Conservation (phyloP, 2,888 invertebrate species). For the Platyscelio sp. region DNA sequence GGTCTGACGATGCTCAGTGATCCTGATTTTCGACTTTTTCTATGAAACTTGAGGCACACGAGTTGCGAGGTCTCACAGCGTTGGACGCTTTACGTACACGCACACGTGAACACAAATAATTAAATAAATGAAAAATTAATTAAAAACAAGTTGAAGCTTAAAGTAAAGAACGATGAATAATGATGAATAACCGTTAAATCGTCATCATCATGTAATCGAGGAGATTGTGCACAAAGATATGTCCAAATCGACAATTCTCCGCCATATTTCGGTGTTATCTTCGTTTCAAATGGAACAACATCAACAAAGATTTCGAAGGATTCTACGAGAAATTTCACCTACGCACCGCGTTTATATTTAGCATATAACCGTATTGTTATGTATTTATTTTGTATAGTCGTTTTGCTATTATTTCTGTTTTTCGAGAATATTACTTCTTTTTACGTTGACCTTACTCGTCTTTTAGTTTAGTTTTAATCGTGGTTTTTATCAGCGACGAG, state of each 20-base stretch:
- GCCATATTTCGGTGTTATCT: slow-evolving; percentile 62
- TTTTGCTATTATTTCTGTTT: slow-evolving; percentile 66
- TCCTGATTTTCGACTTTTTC: slow-evolving; percentile 69
- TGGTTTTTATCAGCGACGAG: slow-evolving; percentile 48
- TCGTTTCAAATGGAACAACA: slow-evolving; percentile 47
- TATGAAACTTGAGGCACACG: slow-evolving; percentile 63
- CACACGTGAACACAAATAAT: slow-evolving; percentile 46
- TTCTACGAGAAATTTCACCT: slow-evolving; percentile 35
- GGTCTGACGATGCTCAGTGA: slow-evolving; percentile 51
- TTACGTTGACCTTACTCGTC: slow-evolving; percentile 20
- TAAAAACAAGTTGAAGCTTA: background rate
- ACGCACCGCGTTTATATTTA: slow-evolving; percentile 58
- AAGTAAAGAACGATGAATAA: slow-evolving; percentile 4
- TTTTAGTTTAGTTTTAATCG: slow-evolving; percentile 33
- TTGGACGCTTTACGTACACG: slow-evolving; percentile 51
- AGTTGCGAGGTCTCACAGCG: slow-evolving; percentile 16
- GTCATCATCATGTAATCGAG: slow-evolving; percentile 26
- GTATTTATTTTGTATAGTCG: slow-evolving; percentile 82
- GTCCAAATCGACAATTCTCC: slow-evolving; percentile 57
- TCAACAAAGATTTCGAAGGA: slow-evolving; percentile 21
- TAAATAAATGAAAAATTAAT: slow-evolving; percentile 24
- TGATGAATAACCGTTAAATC: slow-evolving; percentile 34
- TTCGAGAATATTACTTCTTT: slow-evolving; percentile 19
- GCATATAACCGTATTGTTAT: slow-evolving; percentile 65
- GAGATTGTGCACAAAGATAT: slow-evolving; percentile 44